phyloP scores from a whole-genome alignment of 2,797 vertebrate genomes.

The Poecilia velifera region DNA sequence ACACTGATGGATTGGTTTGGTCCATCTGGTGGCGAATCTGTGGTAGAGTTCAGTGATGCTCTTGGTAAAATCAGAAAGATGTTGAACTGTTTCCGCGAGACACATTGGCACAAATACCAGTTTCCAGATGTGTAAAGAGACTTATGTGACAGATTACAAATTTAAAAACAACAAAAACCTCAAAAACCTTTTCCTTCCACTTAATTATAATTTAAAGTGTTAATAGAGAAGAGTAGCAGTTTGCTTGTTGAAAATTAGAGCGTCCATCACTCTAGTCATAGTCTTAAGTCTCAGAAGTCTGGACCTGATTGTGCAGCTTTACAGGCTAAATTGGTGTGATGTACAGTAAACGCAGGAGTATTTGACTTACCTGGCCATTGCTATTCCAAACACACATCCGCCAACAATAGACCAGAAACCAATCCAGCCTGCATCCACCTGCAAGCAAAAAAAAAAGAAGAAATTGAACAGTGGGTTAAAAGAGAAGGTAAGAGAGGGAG shows the following conservation, averaged over 20 bases:
- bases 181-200: background rate
- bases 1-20: background rate
- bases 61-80: background rate
- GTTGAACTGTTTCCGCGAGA: background rate
- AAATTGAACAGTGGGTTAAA: background rate
- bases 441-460: constrained; percentile 22
- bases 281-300: background rate
- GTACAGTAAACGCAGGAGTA: background rate
- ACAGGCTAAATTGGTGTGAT: background rate
- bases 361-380: constrained; percentile 89
- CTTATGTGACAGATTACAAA: background rate
- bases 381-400: constrained; percentile 95
- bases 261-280: background rate
- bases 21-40: background rate
- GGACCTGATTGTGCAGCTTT: background rate
- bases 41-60: background rate
- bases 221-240: background rate
- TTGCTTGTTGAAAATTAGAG: constrained; percentile 15
- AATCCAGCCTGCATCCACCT: constrained; percentile 98
- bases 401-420: constrained; percentile 97
- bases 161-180: background rate
- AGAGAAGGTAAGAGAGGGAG: constrained; percentile 4
- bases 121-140: background rate
- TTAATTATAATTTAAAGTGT: background rate
- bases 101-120: background rate